These are phyloP conservation scores for Antechinus flavipes DNA, from an alignment of 2,113 vertebrate genomes.

Conservation along the genomic window DNA sequence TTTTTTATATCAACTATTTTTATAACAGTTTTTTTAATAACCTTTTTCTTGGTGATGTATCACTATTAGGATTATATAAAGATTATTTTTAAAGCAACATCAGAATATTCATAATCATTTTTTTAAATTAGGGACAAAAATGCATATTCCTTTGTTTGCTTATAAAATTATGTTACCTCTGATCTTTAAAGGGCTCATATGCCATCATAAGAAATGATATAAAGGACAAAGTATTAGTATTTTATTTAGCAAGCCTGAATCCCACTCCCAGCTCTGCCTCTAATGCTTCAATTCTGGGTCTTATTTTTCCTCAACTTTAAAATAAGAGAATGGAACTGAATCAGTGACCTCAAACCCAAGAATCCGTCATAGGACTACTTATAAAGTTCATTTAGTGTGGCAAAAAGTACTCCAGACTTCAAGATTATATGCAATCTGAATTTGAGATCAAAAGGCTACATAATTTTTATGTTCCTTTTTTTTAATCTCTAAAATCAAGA, in stretches of 20 bases:
- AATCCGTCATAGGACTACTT: background rate
- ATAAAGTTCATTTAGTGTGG: background rate
- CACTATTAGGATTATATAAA: background rate
- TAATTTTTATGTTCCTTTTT: background rate
- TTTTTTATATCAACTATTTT: background rate
- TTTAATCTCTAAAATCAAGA: background rate
- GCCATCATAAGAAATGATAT: background rate
- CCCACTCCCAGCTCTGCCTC: background rate
- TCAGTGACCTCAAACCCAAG: background rate
- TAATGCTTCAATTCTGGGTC: background rate
- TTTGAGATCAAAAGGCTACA: background rate
- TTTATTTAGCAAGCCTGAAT: background rate
- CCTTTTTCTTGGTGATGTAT: background rate
- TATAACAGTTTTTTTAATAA: background rate
- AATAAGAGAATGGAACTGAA: background rate
- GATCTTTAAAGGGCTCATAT: background rate
- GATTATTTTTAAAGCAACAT: background rate
- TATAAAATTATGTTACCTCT: background rate
- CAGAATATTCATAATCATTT: background rate
- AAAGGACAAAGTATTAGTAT: background rate
- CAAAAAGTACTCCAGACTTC: background rate
- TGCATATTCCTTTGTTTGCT: background rate
- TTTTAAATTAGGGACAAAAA: background rate
- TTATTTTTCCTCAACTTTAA: background rate
- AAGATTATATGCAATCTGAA: background rate